These are phyloP conservation scores for Mellilla xanthometata DNA, from an alignment of 2,888 invertebrate species.

Conservation along the genomic window DNA sequence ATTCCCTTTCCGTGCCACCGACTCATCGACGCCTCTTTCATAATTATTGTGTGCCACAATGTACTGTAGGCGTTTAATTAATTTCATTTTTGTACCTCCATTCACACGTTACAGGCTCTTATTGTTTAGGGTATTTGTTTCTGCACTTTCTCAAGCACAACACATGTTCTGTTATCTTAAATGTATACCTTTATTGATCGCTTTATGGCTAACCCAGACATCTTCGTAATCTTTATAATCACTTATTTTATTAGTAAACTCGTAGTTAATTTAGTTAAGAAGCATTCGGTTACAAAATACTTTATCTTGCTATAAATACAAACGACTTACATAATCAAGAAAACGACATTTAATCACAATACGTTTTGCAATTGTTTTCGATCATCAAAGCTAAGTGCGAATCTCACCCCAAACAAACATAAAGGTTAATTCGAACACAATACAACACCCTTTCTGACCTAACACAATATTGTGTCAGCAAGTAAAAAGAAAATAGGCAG, in stretches of 20 bases:
- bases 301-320: conserved; percentile 24
- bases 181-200: conserved; percentile 67
- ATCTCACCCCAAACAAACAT: conserved; percentile 22
- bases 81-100: conserved; percentile 62
- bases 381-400: conserved; percentile 19
- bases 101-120: conserved; percentile 61
- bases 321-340: conserved; percentile 14
- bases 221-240: conserved; percentile 59
- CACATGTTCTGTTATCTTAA: conserved; percentile 56
- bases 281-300: conserved; percentile 16
- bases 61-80: conserved; percentile 59
- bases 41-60: conserved; percentile 63
- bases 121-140: conserved; percentile 55
- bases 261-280: no score
- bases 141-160: conserved; percentile 57
- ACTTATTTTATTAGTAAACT: conserved; percentile 54
- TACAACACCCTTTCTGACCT: conserved; percentile 66
- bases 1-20: conserved; percentile 66
- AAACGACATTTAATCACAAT: conserved; percentile 10
- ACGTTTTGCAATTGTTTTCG: conserved; percentile 10
- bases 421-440: conserved; percentile 53
- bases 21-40: conserved; percentile 60
- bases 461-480: conserved; percentile 66
- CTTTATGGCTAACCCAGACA: conserved; percentile 60
- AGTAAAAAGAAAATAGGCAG: conserved; percentile 71